phyloP scores from a whole-genome alignment of 53 echinoderm and acorn worm species.

The Paracentrotus lividus region DNA sequence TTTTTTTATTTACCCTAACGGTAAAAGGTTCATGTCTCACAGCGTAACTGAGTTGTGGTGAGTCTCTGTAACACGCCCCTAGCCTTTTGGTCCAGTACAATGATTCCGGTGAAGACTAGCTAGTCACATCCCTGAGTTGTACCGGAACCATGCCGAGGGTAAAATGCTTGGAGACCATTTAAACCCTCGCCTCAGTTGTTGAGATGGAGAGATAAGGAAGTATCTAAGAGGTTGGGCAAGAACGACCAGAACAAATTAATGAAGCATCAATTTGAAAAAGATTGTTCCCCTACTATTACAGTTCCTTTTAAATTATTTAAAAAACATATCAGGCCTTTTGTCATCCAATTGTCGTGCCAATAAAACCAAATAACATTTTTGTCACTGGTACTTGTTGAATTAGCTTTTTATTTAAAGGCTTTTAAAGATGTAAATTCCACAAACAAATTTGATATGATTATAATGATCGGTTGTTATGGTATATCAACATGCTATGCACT shows the following conservation, averaged over 20 bases:
- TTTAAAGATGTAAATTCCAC: no score
- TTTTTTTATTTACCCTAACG: slow-evolving; percentile 72
- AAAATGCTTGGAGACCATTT: slow-evolving; percentile 88
- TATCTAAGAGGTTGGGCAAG: slow-evolving; percentile 68
- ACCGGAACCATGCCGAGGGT: slow-evolving; percentile 86
- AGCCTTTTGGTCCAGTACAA: slow-evolving; percentile 92
- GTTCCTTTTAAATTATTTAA: no score
- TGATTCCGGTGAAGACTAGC: slow-evolving; percentile 86
- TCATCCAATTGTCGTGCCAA: no score
- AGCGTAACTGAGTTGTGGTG: slow-evolving; percentile 81
- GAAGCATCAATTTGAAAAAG: no score
- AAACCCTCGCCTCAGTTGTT: slow-evolving; percentile 74
- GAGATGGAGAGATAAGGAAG: slow-evolving; percentile 90
- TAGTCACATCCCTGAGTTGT: slow-evolving; percentile 82
- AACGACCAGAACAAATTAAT: background rate
- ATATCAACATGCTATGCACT: no score
- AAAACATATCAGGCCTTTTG: no score
- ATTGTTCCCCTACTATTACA: no score
- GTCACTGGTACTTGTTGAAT: no score
- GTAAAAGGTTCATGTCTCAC: slow-evolving; percentile 88
- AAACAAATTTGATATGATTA: no score
- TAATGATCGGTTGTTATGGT: no score
- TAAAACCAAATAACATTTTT: no score
- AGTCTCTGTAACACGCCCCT: slow-evolving; percentile 91
- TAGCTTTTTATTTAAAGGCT: no score